Evolutionary conservation across 2,797 vertebrate genomes (phyloP).

Genomic region (Anabacerthia variegaticeps): DNA sequence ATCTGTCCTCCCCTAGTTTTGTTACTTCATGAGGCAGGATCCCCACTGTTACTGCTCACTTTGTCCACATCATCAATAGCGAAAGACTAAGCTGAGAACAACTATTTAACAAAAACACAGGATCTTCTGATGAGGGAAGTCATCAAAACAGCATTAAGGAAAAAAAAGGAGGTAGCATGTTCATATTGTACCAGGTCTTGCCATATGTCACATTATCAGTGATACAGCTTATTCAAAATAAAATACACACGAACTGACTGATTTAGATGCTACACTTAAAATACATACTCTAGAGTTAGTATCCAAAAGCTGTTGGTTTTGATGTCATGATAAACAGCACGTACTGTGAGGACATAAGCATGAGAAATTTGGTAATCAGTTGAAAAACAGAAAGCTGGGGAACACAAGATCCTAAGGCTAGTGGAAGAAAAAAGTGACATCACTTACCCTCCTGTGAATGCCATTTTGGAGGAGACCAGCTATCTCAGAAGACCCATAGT

Average conservation of each 20-base stretch:
- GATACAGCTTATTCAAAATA: neutral
- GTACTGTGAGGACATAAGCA: neutral
- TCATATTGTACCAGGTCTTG: neutral
- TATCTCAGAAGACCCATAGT: neutral
- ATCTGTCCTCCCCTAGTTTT: neutral
- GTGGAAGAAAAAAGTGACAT: neutral
- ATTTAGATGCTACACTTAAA: neutral
- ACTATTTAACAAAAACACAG: neutral
- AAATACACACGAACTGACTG: neutral
- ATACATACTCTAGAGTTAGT: neutral
- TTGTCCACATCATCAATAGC: neutral
- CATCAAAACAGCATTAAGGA: neutral
- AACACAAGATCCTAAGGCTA: neutral
- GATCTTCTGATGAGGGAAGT: neutral
- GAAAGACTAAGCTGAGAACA: neutral
- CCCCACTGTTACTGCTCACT: neutral
- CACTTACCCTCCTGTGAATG: neutral
- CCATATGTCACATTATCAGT: neutral
- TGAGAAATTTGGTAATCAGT: neutral
- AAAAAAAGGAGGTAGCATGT: neutral
- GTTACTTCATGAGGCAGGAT: neutral
- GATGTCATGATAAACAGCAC: neutral
- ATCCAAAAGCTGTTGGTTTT: neutral
- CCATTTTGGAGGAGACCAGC: neutral
- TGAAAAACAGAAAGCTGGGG: neutral